Percentiles rank a stretch among this genome's conserved stretches.
Conservation (phyloP, 2,888 invertebrate species). For the Lagria hirta region DNA sequence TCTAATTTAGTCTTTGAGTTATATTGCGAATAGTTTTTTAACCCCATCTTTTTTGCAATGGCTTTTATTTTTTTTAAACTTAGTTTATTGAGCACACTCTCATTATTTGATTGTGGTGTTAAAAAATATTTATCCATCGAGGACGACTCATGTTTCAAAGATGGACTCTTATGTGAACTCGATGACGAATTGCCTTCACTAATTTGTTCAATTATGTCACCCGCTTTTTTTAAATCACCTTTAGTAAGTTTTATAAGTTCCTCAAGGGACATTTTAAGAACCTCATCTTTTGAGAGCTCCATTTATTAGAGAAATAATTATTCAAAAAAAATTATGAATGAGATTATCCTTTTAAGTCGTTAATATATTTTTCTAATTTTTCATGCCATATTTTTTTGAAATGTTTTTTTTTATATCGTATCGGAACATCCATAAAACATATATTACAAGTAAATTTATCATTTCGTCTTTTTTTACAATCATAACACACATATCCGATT, state of each 20-base stretch:
- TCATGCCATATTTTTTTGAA: slow-evolving; percentile 16
- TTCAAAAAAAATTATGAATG: slow-evolving; percentile 7
- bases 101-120: slow-evolving; percentile 14
- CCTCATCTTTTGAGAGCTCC: slow-evolving; percentile 7
- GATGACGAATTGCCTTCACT: slow-evolving; percentile 10
- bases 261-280: slow-evolving; percentile 11
- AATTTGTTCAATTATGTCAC: slow-evolving; percentile 15
- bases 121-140: slow-evolving; percentile 14
- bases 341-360: slow-evolving; percentile 5
- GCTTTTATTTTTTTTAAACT: slow-evolving; percentile 12
- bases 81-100: slow-evolving; percentile 9
- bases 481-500: slow-evolving; percentile 10
- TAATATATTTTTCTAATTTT: slow-evolving; percentile 15
- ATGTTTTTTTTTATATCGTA: slow-evolving; percentile 12
- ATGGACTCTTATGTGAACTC: slow-evolving; percentile 9
- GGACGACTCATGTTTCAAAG: slow-evolving; percentile 8
- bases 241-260: slow-evolving; percentile 11
- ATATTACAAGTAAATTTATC: slow-evolving; percentile 18
- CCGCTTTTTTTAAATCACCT: slow-evolving; percentile 10
- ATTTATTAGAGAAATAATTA: slow-evolving; percentile 9
- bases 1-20: slow-evolving; percentile 10
- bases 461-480: slow-evolving; percentile 11
- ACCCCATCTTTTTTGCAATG: slow-evolving; percentile 7
- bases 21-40: slow-evolving; percentile 10
- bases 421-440: slow-evolving; percentile 11